Percentiles rank a stretch among this genome's conserved stretches.
These are phyloP conservation scores for Spinus pinus DNA, from an alignment of 2,797 vertebrate species.

Conservation along the genomic window DNA sequence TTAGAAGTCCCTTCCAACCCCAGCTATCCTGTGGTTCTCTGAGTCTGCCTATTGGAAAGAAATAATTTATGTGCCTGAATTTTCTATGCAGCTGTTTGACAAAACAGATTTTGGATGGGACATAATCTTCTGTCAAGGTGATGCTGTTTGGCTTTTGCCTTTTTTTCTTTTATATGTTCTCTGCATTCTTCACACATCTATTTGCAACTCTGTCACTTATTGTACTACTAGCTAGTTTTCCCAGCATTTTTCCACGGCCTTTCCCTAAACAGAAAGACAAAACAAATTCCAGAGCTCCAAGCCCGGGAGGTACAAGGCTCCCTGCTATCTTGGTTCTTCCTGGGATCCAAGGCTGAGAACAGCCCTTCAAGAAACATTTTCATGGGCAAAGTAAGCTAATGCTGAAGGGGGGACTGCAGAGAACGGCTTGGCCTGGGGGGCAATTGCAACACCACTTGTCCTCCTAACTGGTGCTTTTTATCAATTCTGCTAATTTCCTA, in stretches of 20 bases:
- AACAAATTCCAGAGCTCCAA: background rate
- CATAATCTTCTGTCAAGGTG: background rate
- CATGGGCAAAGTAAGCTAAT: background rate
- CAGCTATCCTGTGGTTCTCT: background rate
- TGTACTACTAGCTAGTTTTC: background rate
- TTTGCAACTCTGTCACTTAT: background rate
- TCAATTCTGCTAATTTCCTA: background rate
- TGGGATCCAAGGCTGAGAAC: background rate
- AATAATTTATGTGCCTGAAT: rapidly evolving
- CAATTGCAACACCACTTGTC: background rate
- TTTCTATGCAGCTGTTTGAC: background rate
- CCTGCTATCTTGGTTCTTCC: background rate
- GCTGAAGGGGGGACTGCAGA: background rate
- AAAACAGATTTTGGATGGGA: background rate
- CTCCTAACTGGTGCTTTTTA: background rate
- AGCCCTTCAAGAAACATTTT: background rate
- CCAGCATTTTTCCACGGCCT: too few relatives aligned
- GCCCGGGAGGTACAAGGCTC: background rate
- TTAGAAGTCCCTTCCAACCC: background rate
- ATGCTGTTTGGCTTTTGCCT: background rate
- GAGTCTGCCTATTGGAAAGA: background rate
- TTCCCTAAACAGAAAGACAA: background rate
- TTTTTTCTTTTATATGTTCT: too few relatives aligned
- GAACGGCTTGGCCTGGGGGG: background rate
- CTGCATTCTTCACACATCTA: background rate